Evolutionary conservation across 1,140 invertebrate species (phyloP), one percentile per base, ranked within the genome.

Genomic region (Hyposmocoma kahamanoa): DNA sequence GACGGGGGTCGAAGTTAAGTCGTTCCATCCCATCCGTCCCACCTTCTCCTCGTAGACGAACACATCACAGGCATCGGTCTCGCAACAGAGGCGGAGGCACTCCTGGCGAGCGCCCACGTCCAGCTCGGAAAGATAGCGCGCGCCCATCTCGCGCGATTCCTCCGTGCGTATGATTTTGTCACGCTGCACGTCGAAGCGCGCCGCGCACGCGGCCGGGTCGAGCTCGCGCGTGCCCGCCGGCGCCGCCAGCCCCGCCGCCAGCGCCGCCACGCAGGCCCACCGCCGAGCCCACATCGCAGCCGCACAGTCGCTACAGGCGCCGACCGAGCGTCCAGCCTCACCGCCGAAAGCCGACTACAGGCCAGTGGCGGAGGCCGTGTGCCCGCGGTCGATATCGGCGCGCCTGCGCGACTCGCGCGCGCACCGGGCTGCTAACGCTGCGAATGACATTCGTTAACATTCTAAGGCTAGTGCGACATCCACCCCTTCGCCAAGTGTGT

Each of bases 41-140:
- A 96, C 95, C 90, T 96, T 97, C 72, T 97, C 93, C 78, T 98
- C 95, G 67, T 93, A 97, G 55, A 97, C 92, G 72, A 96, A 96
- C 8, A 97, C 95, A 81, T 97, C 96, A 73, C 96, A 98, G 38
- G 89, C 84, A 17, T 92, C 90, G 0, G 94, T 96, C 72, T 94
- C 90, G 77, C 95, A 97, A 84, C 96, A 98, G 42, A 95, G 89
- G 21, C 91, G 89, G 47, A 96, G 87, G 80, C 96, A 97, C 61
- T 96, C 94, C 65, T 92, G 89, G 50, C 92, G 89, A 18, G 91
- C 90, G 54, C 91, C 89, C 58, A 97, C 85, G 69, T 96, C 94
- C 21, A 93, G 89, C 67, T 95, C 95, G 64, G 94, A 95, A 6
- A 97, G 86, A 87, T 95, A 97, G 67, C 93, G 94, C 9, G 96